Evolutionary conservation across 1,140 invertebrate species (phyloP), one percentile per base, ranked within the genome.

Genomic region (Ceratitis capitata): DNA sequence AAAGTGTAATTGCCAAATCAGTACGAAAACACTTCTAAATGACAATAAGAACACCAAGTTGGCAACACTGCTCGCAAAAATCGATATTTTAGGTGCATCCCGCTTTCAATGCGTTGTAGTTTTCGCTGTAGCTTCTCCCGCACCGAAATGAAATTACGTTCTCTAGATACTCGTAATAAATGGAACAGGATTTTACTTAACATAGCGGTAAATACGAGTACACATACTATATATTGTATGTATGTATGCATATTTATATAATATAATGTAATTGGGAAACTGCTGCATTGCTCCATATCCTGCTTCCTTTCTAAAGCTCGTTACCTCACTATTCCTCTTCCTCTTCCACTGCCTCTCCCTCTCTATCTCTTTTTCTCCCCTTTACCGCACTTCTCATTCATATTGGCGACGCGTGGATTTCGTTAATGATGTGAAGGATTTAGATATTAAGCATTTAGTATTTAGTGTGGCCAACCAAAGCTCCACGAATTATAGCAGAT

Each of bases 121-220:
- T 19, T 42, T 26, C n/a, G n/a, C n/a, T n/a, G n/a, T n/a, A n/a
- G n/a, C n/a, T n/a, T n/a, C n/a, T n/a, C n/a, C n/a, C n/a, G n/a
- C n/a, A n/a, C n/a, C n/a, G 39, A 19, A 47, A 78, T 56, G 16
- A 45, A 78, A 78, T 78, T 78, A 78, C 69, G 69, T 78, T 78
- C 26, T 42, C 32, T 45, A 45, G 35, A n/a, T 45, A 78, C 39
- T 45, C 39, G 69, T 78, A 23, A 45, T 78, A 78, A 78, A 78
- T 78, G 39, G 69, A 78, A 78, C 69, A 78, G 69, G 64, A 69
- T 69, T 45, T n/a, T 78, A 45, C n/a, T 78, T 42, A 39, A 78
- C 23, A 78, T 39, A 69, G 26, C n/a, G 23, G 32, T 69, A 56
- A 56, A 64, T 35, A 29, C 32, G 16, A 16, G 32, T 32, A 64